Conservation (phyloP, 2,113 vertebrate genomes). For the Entomyzon cyanotis region DNA sequence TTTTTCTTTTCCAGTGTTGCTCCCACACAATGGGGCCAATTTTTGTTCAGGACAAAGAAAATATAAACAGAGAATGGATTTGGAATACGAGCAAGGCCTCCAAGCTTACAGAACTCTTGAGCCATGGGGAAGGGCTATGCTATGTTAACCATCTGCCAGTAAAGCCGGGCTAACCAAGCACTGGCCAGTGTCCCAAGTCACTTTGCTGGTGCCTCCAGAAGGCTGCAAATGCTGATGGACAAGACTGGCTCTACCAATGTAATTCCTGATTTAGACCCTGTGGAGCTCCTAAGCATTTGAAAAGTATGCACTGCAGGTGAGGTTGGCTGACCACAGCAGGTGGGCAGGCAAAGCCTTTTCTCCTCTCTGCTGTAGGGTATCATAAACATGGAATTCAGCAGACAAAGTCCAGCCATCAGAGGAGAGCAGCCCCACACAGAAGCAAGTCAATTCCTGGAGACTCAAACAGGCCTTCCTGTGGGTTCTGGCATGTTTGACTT, state of each 20-base stretch:
- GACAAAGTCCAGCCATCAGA: background rate
- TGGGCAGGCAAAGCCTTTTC: background rate
- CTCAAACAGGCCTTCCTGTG: background rate
- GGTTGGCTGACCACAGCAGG: background rate
- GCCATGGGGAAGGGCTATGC: background rate
- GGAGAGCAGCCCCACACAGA: background rate
- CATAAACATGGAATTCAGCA: background rate
- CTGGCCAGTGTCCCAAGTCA: background rate
- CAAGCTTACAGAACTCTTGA: slow-evolving; percentile 24
- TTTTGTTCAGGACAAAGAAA: slow-evolving; percentile 82
- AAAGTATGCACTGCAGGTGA: background rate
- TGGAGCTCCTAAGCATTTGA: background rate
- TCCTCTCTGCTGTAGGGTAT: accelerated
- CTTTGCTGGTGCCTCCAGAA: background rate
- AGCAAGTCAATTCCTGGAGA: background rate
- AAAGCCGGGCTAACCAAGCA: background rate
- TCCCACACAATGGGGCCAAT: slow-evolving; percentile 88
- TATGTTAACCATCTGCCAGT: background rate
- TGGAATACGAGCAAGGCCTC: slow-evolving; percentile 63
- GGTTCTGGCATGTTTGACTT: background rate
- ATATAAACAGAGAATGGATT: slow-evolving; percentile 75
- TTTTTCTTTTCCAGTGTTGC: slow-evolving; percentile 78
- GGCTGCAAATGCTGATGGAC: background rate
- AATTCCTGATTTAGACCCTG: background rate
- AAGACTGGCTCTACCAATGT: background rate